phyloP scores from a whole-genome alignment of 2,888 invertebrate species.

The Arctia plantaginis region DNA sequence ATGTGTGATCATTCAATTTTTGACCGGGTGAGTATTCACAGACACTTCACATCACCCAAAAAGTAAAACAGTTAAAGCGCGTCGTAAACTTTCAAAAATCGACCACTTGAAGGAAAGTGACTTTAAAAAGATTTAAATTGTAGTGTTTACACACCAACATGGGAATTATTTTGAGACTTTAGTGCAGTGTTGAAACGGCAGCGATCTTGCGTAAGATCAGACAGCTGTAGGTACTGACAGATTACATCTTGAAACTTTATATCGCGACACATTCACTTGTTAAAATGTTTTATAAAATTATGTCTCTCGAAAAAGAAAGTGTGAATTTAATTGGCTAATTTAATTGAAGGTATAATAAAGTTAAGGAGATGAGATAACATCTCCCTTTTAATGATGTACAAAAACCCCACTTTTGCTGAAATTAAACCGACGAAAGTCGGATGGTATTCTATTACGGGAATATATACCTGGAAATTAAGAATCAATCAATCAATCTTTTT shows the following conservation, averaged over 20 bases:
- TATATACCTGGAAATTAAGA: no score
- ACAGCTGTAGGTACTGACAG: constrained; percentile 57
- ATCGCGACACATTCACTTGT: constrained; percentile 51
- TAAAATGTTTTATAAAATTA: constrained; percentile 23
- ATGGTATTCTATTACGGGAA: neutral
- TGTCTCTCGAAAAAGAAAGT: constrained; percentile 14
- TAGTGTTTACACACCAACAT: constrained; percentile 69
- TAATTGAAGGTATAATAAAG: constrained; percentile 38
- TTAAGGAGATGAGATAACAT: constrained; percentile 16
- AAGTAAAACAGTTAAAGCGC: constrained; percentile 70
- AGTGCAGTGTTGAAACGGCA: constrained; percentile 75
- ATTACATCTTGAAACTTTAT: constrained; percentile 61
- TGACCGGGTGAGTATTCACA: neutral
- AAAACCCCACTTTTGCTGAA: neutral
- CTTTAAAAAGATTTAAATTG: constrained; percentile 71
- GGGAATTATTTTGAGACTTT: constrained; percentile 78
- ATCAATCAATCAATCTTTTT: no score
- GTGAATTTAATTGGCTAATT: constrained; percentile 45
- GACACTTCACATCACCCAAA: constrained; percentile 53
- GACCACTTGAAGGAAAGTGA: constrained; percentile 67
- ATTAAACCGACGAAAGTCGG: neutral
- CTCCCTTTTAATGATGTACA: neutral
- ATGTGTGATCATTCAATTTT: neutral
- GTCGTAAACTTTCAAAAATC: constrained; percentile 67
- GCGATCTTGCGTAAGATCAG: constrained; percentile 70